A percentile compares a stretch with the other conserved stretches of the same genome.
These are phyloP conservation scores for Stomatorhinus walkeri DNA, from an alignment of 2,797 vertebrate genomes.

Conservation along the genomic window DNA sequence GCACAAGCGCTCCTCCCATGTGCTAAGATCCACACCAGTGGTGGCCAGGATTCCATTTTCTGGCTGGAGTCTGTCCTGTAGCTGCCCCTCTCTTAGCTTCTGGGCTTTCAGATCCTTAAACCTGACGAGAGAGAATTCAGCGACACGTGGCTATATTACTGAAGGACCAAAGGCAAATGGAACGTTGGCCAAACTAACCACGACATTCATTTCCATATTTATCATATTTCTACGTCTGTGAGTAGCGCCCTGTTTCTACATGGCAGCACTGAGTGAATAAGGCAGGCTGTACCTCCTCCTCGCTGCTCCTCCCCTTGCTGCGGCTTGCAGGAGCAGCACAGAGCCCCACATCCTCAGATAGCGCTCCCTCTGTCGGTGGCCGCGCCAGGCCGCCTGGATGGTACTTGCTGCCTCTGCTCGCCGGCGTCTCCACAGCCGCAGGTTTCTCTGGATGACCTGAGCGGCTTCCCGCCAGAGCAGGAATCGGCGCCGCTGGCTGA, in stretches of 20 bases:
- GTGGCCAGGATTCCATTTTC: conserved; percentile 54
- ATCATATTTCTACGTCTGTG: background rate
- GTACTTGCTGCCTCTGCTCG: conserved; percentile 63
- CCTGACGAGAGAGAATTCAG: conserved; percentile 48
- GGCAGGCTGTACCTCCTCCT: conserved; percentile 67
- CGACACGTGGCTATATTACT: background rate
- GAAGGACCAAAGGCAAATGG: background rate
- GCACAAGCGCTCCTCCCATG: conserved; percentile 74
- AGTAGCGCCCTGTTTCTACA: background rate
- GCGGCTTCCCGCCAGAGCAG: conserved; percentile 65
- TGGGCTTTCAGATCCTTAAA: conserved; percentile 66
- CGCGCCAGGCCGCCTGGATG: conserved; percentile 81
- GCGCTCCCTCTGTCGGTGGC: conserved; percentile 54
- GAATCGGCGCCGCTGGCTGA: conserved; percentile 61
- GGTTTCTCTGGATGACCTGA: conserved; percentile 75
- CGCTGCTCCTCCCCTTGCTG: conserved; percentile 66
- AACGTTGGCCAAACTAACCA: background rate
- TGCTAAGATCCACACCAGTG: conserved; percentile 72
- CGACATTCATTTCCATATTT: background rate
- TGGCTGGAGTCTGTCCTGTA: conserved; percentile 58
- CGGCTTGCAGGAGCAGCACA: conserved; percentile 67
- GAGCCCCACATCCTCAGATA: conserved; percentile 54
- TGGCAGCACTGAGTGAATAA: background rate
- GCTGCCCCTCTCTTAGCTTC: conserved; percentile 50
- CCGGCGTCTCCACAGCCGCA: conserved; percentile 56